phyloP scores from a whole-genome alignment of 1,140 invertebrate genomes.

The Drosophila bifasciata region DNA sequence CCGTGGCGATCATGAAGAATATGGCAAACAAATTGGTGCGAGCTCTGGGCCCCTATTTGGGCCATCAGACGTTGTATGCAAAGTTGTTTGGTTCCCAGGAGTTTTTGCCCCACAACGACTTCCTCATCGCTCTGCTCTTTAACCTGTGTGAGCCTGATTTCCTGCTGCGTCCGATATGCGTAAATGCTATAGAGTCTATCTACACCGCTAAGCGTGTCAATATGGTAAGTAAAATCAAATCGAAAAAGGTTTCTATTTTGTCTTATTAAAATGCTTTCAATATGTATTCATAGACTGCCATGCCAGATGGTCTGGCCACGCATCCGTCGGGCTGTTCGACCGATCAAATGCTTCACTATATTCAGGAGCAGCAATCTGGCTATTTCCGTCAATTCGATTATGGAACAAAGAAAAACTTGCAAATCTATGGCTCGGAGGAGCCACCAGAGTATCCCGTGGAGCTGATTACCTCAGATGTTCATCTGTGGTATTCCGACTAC shows the following conservation, averaged over 20 bases:
- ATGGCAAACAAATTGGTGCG: slow-evolving; percentile 71
- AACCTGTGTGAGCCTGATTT: slow-evolving; percentile 84
- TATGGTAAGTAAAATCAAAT: slow-evolving; percentile 36
- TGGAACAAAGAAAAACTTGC: slow-evolving; percentile 84
- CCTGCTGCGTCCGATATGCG: slow-evolving; percentile 50
- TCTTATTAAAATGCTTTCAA: background rate
- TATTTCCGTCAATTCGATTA: slow-evolving; percentile 84
- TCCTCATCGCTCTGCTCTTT: slow-evolving; percentile 54
- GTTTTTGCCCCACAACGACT: slow-evolving; percentile 63
- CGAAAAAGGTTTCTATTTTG: no score
- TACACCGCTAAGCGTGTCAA: slow-evolving; percentile 40
- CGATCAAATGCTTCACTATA: slow-evolving; percentile 84
- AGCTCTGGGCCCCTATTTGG: slow-evolving; percentile 56
- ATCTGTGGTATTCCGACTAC: slow-evolving; percentile 86
- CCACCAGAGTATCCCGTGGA: slow-evolving; percentile 86
- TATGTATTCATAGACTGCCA: slow-evolving; percentile 69
- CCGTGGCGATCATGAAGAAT: slow-evolving; percentile 85
- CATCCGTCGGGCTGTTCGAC: slow-evolving; percentile 85
- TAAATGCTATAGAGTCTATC: background rate
- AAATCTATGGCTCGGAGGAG: slow-evolving; percentile 81
- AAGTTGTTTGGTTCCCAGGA: slow-evolving; percentile 83
- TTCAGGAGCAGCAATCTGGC: slow-evolving; percentile 83
- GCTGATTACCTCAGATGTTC: slow-evolving; percentile 86
- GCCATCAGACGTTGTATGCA: slow-evolving; percentile 72
- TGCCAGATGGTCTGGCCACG: slow-evolving; percentile 83